Base-by-base conservation (phyloP, 2,113 vertebrate species). In the Sylvia atricapilla region DNA sequence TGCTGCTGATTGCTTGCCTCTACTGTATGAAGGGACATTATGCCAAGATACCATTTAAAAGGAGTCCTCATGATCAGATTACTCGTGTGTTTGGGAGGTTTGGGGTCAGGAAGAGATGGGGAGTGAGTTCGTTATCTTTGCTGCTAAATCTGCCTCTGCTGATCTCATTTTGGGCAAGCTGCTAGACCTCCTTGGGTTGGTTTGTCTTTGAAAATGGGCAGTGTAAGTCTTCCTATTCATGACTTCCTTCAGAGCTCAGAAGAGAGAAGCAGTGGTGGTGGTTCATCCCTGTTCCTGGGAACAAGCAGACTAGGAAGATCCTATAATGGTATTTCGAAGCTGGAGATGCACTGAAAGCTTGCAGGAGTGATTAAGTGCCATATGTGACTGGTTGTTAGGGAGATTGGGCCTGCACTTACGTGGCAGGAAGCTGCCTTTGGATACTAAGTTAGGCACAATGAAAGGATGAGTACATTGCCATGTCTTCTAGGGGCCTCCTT, bases 331-430 rank as follows among this genome's bases (percentile, higher is more conserved):
- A 18, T 84, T 89, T 92, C 63, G 69, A 47, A 80, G 46, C 12
- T 88, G 85, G 63, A 88, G 84, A 52, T 67, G 83, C 68, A 28
- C 64, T 39, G 88, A 20, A 69, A 55, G 37, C 37, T 90, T 85
- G 25, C 79, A 59, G 5, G 13, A 81, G 52, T 89, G 89, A 90
- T 96, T 74, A 93, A 92, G 77, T 93, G 64, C 91, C 27, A 31
- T 87, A 64, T 89, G 86, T 87, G 52, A 33, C 24, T 87, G 84
- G 95, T 94, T 94, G 95, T 94, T 96, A 94, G n/a, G 84, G 95
- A 94, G 91, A 78, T 87, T 14, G 86, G 63, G 70, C 68, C 41
- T 87, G 83, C 2, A 5, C 52, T 93, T 33, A 28, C 15, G 1
- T 47, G 92, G 52, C 78, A 67, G 41, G 93, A 86, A 90, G 82